Base-by-base conservation (phyloP, 1,140 invertebrate species). In the Protaetia brevitarsis region DNA sequence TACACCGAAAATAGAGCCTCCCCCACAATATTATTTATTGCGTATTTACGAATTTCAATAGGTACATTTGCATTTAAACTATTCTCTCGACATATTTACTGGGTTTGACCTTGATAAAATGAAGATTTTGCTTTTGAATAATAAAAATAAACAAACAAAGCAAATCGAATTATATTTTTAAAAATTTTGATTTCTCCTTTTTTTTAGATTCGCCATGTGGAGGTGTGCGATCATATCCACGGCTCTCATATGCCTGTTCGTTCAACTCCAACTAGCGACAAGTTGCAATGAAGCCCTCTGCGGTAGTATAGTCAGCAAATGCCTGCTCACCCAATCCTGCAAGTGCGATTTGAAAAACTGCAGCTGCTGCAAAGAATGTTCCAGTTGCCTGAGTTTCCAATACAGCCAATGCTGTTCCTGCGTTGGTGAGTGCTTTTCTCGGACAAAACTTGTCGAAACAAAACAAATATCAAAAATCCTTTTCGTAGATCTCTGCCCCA, bases 311-410 rank as follows among this genome's bases (percentile, higher is more conserved):
- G 96, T 97, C 3, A 96, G 93, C n/a, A n/a, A 97, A 97, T 80
- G 97, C 95, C 92, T 97, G 87, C 83, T 98, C 30, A 96, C 94
- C 11, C 92, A 96, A 75, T 93, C n/a, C 93, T 98, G 96, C 81
- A 96, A 78, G n/a, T 97, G 95, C 80, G 93, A 96, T 76, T 81
- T 94, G 70, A n/a, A 79, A 67, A 89, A 94, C 77, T 95, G 93
- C 76, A 90, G n/a, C 92, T 19, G 97, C 74, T 97, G 93, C 80
- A 92, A 92, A 74, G 93, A n/a, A 73, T 98, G 96, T 74, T 92
- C 89, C 69, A 89, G 87, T 69, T 98, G 96, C 74, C 83, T 97
- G 23, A 90, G 90, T 69, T 89, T 92, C 71, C 81, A 96, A 5
- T 97, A 95, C 76, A 89, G 87, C 68, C 94, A 97, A 78, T 97